phyloP scores from a whole-genome alignment of 2,797 vertebrate genomes.

The Carduelis carduelis region DNA sequence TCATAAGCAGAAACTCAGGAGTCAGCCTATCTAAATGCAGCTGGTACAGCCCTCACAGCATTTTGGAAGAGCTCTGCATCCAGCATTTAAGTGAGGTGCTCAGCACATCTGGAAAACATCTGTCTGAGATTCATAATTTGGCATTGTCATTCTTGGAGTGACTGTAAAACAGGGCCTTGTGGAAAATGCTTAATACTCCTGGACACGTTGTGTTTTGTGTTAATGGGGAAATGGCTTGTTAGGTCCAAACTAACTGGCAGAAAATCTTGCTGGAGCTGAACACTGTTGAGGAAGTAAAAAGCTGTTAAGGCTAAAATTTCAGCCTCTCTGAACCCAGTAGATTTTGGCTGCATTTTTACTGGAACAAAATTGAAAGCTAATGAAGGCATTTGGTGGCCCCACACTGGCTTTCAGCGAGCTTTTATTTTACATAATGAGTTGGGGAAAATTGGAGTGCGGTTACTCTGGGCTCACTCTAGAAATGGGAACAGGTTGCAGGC shows the following conservation, averaged over 20 bases:
- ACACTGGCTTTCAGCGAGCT: neutral
- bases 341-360: neutral
- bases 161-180: neutral
- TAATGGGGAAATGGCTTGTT: slow-evolving; percentile 19
- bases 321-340: neutral
- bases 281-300: neutral
- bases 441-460: neutral
- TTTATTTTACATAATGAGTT: slow-evolving; percentile 37
- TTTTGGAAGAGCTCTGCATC: neutral
- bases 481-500: neutral
- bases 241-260: neutral
- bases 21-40: neutral
- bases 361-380: slow-evolving; percentile 19
- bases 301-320: slow-evolving; percentile 15
- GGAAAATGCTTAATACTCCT: neutral
- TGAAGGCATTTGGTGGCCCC: slow-evolving; percentile 28
- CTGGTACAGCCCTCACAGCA: neutral
- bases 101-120: slow-evolving; percentile 19
- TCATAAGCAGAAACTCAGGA: neutral
- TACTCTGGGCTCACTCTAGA: neutral
- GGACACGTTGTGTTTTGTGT: neutral
- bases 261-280: slow-evolving; percentile 5
- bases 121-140: neutral
- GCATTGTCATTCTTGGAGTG: neutral
- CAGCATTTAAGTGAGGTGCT: neutral